Evolutionary conservation across 2,797 vertebrate species (phyloP).

Genomic region (Scomberomorus guttatus): DNA sequence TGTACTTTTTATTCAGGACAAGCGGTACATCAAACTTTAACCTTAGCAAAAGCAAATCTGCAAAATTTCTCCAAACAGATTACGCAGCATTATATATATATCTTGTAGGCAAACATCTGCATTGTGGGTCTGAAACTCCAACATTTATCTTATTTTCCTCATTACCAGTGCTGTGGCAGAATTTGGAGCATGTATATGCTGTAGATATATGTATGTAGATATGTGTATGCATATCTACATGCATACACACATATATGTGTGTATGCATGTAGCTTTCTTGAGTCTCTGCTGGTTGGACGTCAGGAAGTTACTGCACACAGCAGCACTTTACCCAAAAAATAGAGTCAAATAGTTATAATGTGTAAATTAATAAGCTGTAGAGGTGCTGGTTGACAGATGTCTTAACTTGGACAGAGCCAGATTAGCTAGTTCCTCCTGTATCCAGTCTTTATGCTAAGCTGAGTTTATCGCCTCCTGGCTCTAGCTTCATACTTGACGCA

Average conservation of each 20-base stretch:
- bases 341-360: no score
- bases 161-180: background rate
- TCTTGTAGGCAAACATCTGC: conserved; percentile 11
- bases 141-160: background rate
- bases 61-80: background rate
- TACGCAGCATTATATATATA: conserved; percentile 7
- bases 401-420: no score
- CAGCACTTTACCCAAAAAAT: no score
- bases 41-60: conserved; percentile 14
- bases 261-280: background rate
- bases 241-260: no score
- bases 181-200: no score
- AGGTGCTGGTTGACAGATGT: background rate
- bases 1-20: conserved; percentile 24
- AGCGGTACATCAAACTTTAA: background rate
- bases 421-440: no score
- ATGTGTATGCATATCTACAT: no score
- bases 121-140: background rate
- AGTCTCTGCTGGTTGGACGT: background rate
- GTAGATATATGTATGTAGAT: no score
- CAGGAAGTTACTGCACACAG: background rate
- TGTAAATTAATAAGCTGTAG: background rate
- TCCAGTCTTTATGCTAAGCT: no score
- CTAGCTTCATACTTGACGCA: no score
- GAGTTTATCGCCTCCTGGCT: no score